Evolutionary conservation across 2,113 vertebrate species (phyloP).

Genomic region (Xiphias gladius): DNA sequence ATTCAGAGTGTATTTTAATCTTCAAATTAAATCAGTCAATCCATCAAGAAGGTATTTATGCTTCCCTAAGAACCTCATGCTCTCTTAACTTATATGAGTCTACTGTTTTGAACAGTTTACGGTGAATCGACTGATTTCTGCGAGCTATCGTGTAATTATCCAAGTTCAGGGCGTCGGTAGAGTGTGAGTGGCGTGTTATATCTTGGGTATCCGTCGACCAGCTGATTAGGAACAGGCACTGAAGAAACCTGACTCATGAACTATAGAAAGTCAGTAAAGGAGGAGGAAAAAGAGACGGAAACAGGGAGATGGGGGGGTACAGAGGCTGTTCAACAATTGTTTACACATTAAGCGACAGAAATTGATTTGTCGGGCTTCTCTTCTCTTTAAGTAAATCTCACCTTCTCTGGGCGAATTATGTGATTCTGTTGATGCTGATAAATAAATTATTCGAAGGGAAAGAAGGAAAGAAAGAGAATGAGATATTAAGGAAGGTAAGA

Average conservation of each 20-base stretch:
- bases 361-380: background rate
- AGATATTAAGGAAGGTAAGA: constrained; percentile 8
- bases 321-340: background rate
- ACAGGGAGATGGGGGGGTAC: background rate
- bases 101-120: background rate
- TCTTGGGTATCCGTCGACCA: rapidly evolving
- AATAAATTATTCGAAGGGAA: background rate
- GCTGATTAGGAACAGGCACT: background rate
- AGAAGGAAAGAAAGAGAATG: background rate
- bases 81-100: background rate
- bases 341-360: too few species aligned
- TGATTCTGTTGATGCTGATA: background rate
- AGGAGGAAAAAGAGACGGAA: background rate
- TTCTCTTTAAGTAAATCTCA: background rate
- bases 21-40: background rate
- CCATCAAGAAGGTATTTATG: background rate
- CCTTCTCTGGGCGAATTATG: background rate
- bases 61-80: background rate
- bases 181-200: background rate
- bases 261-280: background rate
- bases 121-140: background rate
- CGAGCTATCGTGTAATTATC: background rate
- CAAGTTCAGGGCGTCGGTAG: background rate
- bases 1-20: background rate
- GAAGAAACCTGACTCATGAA: background rate